These are phyloP conservation scores for Tolypeutes matacus DNA, from an alignment of 2,797 vertebrate species.

Conservation along the genomic window DNA sequence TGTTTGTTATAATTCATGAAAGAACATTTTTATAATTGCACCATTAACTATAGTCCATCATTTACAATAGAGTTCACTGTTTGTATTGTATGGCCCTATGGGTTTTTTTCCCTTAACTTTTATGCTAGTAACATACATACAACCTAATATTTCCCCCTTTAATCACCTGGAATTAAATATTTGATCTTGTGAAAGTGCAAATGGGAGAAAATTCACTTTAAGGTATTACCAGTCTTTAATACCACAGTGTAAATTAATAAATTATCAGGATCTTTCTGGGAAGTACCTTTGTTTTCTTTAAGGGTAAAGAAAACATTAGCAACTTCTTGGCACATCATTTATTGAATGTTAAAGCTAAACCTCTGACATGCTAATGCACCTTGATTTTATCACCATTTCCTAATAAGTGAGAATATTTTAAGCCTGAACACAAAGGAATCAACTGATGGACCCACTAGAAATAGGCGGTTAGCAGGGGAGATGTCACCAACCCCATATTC, in stretches of 20 bases:
- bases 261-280: constrained; percentile 41
- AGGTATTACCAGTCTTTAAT: constrained; percentile 13
- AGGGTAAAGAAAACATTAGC: not conserved
- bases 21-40: too few species aligned
- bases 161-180: constrained; percentile 32
- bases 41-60: too few species aligned
- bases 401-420: constrained; percentile 59
- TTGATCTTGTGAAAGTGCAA: constrained; percentile 26
- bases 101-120: too few species aligned
- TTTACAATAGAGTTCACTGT: too few species aligned
- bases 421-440: constrained; percentile 9
- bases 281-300: constrained; percentile 46
- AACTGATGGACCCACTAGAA: not conserved
- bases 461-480: not conserved
- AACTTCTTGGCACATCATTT: constrained; percentile 28
- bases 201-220: not conserved
- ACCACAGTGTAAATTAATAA: constrained; percentile 16
- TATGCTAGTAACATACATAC: too few species aligned
- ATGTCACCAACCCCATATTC: not conserved
- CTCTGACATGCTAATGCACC: not conserved
- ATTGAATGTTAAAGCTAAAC: constrained; percentile 8
- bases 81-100: too few species aligned
- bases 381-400: constrained; percentile 39
- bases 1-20: too few species aligned
- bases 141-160: too few species aligned